Conservation (phyloP, 2,797 vertebrate species). For the Artibeus lituratus region DNA sequence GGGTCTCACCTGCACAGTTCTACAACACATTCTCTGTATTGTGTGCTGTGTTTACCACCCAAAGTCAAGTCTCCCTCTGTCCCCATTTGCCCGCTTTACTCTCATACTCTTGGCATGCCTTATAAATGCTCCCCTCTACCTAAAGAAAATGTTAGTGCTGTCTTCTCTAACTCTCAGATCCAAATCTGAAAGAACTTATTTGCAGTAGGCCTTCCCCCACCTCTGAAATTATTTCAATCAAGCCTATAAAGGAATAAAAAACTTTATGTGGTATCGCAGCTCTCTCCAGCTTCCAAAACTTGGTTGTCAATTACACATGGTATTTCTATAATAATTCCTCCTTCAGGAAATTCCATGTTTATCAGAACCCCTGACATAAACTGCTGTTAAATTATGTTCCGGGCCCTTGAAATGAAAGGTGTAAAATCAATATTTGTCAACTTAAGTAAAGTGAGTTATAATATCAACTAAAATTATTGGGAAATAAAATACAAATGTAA, state of each 20-base stretch:
- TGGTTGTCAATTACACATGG: background rate
- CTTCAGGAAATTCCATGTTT: background rate
- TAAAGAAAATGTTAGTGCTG: background rate
- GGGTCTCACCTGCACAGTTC: background rate
- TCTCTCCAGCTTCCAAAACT: background rate
- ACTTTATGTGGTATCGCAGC: background rate
- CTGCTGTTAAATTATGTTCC: background rate
- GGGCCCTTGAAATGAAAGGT: background rate
- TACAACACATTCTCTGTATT: background rate
- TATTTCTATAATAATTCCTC: background rate
- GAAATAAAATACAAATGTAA: background rate
- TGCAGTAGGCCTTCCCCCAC: background rate
- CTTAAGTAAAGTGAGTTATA: background rate
- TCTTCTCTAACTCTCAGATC: background rate
- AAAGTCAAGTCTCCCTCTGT: background rate
- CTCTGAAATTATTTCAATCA: background rate
- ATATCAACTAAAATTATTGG: background rate
- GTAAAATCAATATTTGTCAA: background rate
- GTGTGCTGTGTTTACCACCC: background rate
- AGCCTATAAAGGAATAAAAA: background rate
- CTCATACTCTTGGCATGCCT: rapidly evolving
- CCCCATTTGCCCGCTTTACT: no score
- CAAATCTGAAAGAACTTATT: background rate
- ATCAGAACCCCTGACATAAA: background rate
- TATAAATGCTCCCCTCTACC: background rate